phyloP scores from a whole-genome alignment of 1,140 invertebrate species.

The Lineus longissimus region DNA sequence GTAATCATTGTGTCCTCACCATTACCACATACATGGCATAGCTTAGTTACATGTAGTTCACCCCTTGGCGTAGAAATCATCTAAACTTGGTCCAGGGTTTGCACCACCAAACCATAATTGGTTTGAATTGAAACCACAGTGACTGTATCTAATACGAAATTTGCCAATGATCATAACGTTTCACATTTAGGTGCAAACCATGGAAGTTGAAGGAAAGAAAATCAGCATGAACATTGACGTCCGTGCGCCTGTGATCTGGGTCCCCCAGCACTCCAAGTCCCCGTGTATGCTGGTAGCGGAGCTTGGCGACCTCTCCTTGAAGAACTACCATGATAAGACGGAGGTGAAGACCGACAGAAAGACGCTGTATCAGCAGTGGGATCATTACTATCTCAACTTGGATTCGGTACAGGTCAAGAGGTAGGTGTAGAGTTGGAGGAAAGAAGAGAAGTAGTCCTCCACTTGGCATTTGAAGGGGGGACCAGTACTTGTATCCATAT shows the following conservation, averaged over 20 bases:
- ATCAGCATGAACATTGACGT: slow-evolving; percentile 70
- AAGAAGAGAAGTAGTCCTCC: slow-evolving; percentile 65
- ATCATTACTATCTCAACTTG: slow-evolving; percentile 59
- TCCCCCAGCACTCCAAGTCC: slow-evolving; percentile 76
- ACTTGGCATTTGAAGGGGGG: too few relatives aligned
- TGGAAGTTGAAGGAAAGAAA: slow-evolving; percentile 63
- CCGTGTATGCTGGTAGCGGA: slow-evolving; percentile 75
- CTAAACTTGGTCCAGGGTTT: too few relatives aligned
- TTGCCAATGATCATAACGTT: not conserved
- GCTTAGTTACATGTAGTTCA: too few relatives aligned
- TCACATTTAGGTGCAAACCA: slow-evolving; percentile 50
- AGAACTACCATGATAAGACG: slow-evolving; percentile 69
- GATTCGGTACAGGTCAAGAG: slow-evolving; percentile 65
- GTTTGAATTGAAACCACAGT: not conserved
- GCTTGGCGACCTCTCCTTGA: slow-evolving; percentile 70
- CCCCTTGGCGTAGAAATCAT: too few relatives aligned
- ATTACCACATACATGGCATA: too few relatives aligned
- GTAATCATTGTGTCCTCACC: not conserved
- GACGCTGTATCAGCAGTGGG: slow-evolving; percentile 39
- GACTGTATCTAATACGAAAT: not conserved
- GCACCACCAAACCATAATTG: too few relatives aligned
- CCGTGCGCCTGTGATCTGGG: slow-evolving; percentile 68
- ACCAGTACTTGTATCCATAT: too few relatives aligned
- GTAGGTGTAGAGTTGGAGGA: slow-evolving; percentile 22
- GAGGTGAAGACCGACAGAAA: slow-evolving; percentile 15